Evolutionary conservation across 2,113 vertebrate genomes (phyloP).

Genomic region (Corythaixoides concolor): DNA sequence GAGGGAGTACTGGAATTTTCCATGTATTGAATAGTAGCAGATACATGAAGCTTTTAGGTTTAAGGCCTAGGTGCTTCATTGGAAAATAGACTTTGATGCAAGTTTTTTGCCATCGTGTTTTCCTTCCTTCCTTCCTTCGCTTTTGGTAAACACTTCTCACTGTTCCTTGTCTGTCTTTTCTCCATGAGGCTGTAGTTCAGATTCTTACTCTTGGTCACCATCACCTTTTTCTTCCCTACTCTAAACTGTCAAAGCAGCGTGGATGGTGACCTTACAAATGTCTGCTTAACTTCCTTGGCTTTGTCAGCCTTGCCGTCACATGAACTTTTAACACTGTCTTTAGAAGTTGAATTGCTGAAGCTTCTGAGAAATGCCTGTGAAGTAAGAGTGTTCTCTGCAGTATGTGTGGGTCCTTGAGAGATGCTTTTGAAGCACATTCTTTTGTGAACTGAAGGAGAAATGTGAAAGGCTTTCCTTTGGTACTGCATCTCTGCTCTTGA

Average conservation of each 20-base stretch:
- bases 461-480: background rate
- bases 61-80: background rate
- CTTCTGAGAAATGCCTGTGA: background rate
- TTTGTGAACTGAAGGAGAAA: background rate
- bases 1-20: constrained; percentile 11
- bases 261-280: background rate
- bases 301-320: background rate
- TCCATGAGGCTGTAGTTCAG: background rate
- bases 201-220: background rate
- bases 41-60: background rate
- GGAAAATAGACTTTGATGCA: background rate
- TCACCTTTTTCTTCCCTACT: background rate
- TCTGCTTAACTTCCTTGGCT: background rate
- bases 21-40: background rate
- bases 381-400: background rate
- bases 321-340: background rate
- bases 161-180: background rate
- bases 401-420: background rate
- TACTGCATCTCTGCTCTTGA: background rate
- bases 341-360: background rate
- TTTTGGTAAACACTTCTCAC: background rate
- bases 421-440: background rate
- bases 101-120: background rate
- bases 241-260: background rate
- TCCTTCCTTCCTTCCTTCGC: background rate